Base-by-base conservation (phyloP, 2,113 vertebrate genomes). In the Camelus bactrianus region DNA sequence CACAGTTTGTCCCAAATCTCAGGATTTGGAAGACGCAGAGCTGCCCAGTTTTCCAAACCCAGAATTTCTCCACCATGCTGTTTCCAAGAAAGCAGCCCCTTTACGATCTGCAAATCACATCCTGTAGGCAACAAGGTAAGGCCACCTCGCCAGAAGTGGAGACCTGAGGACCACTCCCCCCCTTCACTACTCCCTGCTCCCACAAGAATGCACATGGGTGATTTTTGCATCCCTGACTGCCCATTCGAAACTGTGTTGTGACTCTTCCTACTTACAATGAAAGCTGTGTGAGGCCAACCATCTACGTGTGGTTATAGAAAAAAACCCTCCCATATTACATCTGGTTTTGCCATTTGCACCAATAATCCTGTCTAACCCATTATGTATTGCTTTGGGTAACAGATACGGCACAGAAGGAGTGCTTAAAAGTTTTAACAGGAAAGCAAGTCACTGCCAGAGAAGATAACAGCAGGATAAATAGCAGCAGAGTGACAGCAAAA, bases 341-440 rank as follows among this genome's bases (percentile, higher is more conserved):
- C 96, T 98, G 97, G 46, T 93, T 94, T 94, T 97, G 89, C 85
- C 92, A 91, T 97, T 94, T 97, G 93, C 93, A 79, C 94, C 94
- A 95, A 96, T 97, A 97, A 98, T 97, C 73, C 97, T 95, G 96
- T 97, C 97, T 89, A 65, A 82, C 76, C 60, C 89, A 76, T 98
- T 97, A 96, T 93, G 89, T 86, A 93, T 94, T 86, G 89, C 94
- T 97, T 89, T 75, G 89, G 95, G 93, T 94, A 97, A 97, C 13
- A 94, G 96, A 97, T 96, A 89, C 3, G 6, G 82, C 82, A 52
- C 77, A 58, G 81, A 88, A 96, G 79, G 86, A 93, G 89, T 32
- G 85, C 89, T 75, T 85, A 58, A 89, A 88, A 81, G 77, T 79
- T 97, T 94, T 93, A 64, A 64, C 86, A 93, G 95, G 81, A 96